These are phyloP conservation scores for Drosophila macrospina DNA, from an alignment of 2,888 invertebrate species.

Conservation along the genomic window DNA sequence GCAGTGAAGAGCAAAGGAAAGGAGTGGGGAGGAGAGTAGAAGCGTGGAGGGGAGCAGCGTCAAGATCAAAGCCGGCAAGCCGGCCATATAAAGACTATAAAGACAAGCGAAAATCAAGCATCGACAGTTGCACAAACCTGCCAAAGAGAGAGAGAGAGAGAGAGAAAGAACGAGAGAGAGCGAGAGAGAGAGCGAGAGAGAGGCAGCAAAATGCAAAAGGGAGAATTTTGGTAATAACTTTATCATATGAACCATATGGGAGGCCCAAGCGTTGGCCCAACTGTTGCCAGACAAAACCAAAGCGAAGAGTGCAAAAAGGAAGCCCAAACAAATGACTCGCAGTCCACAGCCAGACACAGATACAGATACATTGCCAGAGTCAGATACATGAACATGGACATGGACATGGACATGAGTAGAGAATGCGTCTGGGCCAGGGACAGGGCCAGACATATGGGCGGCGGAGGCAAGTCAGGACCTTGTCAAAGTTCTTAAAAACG, in stretches of 20 bases:
- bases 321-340: slow-evolving; percentile 62
- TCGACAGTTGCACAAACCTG: slow-evolving; percentile 66
- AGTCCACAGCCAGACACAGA: background rate
- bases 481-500: slow-evolving; percentile 80
- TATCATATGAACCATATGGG: slow-evolving; percentile 84
- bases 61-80: slow-evolving; percentile 74
- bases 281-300: slow-evolving; percentile 51
- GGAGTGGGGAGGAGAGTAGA: background rate
- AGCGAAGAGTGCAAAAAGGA: slow-evolving; percentile 40
- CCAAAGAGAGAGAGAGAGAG: slow-evolving; percentile 21
- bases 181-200: slow-evolving; percentile 29
- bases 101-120: slow-evolving; percentile 79
- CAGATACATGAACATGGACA: slow-evolving; percentile 14
- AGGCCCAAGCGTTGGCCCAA: slow-evolving; percentile 74
- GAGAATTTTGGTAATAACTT: slow-evolving; percentile 85
- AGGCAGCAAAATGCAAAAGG: slow-evolving; percentile 26
- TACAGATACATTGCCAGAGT: background rate
- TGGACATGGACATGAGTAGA: background rate
- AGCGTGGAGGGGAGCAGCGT: slow-evolving; percentile 38
- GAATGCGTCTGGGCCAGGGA: slow-evolving; percentile 7
- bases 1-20: slow-evolving; percentile 2
- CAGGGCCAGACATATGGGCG: slow-evolving; percentile 59
- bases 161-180: slow-evolving; percentile 3
- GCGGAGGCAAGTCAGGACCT: slow-evolving; percentile 76
- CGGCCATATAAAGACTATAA: slow-evolving; percentile 59